Evolutionary conservation across 2,888 invertebrate species (phyloP).

Genomic region (Megaustenia siamemsis): DNA sequence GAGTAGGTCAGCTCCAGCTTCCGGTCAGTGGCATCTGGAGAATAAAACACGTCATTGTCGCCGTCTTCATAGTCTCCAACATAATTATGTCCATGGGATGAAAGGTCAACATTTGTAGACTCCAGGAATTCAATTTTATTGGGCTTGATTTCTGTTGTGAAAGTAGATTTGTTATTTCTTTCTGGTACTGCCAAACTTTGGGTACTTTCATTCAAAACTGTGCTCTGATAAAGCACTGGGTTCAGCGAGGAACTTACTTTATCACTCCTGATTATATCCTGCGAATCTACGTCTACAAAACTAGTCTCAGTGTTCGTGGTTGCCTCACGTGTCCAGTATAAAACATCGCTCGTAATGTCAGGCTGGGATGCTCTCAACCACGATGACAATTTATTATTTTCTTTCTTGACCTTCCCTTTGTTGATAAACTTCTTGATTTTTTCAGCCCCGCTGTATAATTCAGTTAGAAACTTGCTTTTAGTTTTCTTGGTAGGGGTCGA

Average conservation of each 20-base stretch:
- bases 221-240: background rate
- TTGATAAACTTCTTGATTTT: conserved; percentile 41
- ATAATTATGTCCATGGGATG: background rate
- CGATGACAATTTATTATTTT: background rate
- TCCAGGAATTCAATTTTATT: background rate
- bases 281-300: background rate
- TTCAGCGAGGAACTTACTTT: background rate
- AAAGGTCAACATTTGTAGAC: background rate
- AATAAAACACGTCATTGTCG: background rate
- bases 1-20: background rate
- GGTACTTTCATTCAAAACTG: background rate
- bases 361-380: background rate
- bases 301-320: background rate
- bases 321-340: background rate
- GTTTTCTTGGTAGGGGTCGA: background rate
- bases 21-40: background rate
- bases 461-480: conserved; percentile 36
- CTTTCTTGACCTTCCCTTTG: background rate
- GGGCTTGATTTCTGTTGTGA: background rate
- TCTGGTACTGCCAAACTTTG: too few species aligned
- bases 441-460: conserved; percentile 34
- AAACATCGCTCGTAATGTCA: background rate
- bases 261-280: background rate
- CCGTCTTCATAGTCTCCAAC: background rate
- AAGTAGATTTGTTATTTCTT: background rate